Conservation (phyloP, 2,113 vertebrate species). For the Macroglossus sobrinus region DNA sequence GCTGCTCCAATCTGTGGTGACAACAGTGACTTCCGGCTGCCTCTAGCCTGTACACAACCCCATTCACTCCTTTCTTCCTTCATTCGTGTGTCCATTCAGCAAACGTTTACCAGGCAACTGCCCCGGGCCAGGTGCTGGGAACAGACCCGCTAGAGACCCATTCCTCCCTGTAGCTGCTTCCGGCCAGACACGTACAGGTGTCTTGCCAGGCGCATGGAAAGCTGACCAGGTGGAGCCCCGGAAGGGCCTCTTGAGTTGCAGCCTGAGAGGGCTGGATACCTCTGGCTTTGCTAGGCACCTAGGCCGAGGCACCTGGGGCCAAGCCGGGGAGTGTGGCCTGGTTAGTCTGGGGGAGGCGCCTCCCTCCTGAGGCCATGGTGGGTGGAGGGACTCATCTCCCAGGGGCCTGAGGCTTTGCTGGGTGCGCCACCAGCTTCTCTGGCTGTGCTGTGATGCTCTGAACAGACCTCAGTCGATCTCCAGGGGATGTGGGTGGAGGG, state of each 20-base stretch:
- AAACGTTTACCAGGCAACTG: too few species aligned
- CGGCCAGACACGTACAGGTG: rapidly evolving
- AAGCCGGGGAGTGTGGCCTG: background rate
- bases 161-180: background rate
- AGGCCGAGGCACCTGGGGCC: background rate
- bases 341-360: background rate
- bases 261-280: background rate
- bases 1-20: background rate
- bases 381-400: background rate
- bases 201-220: background rate
- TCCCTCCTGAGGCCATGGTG: background rate
- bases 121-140: background rate
- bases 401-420: background rate
- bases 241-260: rapidly evolving
- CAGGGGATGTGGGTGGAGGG: rapidly evolving
- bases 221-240: background rate
- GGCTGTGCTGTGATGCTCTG: background rate
- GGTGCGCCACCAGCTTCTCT: background rate
- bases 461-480: rapidly evolving
- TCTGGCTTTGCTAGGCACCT: background rate
- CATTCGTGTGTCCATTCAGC: rapidly evolving
- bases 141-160: background rate
- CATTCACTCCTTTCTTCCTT: rapidly evolving
- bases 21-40: background rate
- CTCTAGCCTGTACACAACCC: rapidly evolving